Conservation (phyloP, 1,140 invertebrate genomes). For the Vollenhovia emeryi region DNA sequence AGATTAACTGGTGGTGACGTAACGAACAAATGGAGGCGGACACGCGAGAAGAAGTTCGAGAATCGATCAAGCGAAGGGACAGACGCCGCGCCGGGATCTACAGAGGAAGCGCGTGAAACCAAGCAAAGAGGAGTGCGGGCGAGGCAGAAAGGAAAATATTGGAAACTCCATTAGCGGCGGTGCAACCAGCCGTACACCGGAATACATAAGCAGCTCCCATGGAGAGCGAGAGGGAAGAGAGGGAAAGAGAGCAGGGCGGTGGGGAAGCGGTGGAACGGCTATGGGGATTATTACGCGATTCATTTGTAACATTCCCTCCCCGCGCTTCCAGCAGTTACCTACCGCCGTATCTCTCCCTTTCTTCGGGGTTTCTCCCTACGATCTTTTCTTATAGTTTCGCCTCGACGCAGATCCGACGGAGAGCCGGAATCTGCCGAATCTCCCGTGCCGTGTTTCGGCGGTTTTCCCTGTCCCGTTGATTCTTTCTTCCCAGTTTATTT, state of each 20-base stretch:
- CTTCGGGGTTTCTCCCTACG: background rate
- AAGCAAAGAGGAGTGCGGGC: conserved; percentile 17
- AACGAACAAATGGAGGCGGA: conserved; percentile 10
- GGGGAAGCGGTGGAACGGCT: conserved; percentile 49
- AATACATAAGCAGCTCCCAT: conserved; percentile 72
- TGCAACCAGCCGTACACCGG: conserved; percentile 71
- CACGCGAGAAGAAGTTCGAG: conserved; percentile 53
- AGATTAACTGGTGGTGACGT: conserved; percentile 38
- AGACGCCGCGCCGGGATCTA: background rate
- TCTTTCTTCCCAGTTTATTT: background rate
- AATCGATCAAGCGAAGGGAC: conserved; percentile 63
- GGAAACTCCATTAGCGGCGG: conserved; percentile 75
- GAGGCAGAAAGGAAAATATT: conserved; percentile 72
- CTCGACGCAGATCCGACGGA: background rate
- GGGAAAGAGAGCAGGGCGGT: conserved; percentile 45
- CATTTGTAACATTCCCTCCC: conserved; percentile 72
- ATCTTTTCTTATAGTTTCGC: conserved; percentile 19
- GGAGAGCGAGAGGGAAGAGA: conserved; percentile 39
- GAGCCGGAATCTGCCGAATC: conserved; percentile 71
- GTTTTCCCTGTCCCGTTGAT: conserved; percentile 43
- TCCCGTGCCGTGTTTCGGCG: conserved; percentile 81
- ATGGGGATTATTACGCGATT: conserved; percentile 71
- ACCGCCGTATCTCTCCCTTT: conserved; percentile 18
- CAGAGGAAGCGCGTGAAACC: background rate
- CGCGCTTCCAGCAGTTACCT: conserved; percentile 39